A percentile compares a stretch with the other conserved stretches of the same genome.
phyloP scores from a whole-genome alignment of 2,113 vertebrate genomes.

The Litocranius walleri region DNA sequence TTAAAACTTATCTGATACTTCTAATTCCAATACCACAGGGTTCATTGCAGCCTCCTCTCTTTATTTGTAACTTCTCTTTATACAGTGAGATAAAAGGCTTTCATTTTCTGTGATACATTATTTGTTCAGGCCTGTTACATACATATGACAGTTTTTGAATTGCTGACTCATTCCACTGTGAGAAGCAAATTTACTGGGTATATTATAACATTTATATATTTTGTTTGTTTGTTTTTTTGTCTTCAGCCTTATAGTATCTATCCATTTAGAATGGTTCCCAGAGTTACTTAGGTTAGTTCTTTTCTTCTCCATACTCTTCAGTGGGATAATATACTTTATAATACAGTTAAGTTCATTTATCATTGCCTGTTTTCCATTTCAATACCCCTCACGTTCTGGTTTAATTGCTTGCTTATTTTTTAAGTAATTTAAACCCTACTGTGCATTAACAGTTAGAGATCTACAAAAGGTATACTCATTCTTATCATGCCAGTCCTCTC shows the following conservation, averaged over 20 bases:
- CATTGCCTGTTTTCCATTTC: conserved; percentile 6
- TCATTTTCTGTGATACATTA: not conserved
- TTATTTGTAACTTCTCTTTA: not conserved
- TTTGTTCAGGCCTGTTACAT: not conserved
- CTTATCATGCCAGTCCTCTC: not conserved
- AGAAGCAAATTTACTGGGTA: conserved; percentile 3
- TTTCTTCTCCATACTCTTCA: not conserved
- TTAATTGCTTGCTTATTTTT: not conserved
- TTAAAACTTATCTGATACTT: not conserved
- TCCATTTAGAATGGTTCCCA: not conserved
- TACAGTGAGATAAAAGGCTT: not conserved
- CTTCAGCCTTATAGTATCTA: not conserved
- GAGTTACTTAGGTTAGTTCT: not conserved
- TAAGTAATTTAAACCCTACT: not conserved
- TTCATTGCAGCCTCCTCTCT: conserved; percentile 9
- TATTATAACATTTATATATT: not conserved
- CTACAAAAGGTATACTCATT: not conserved
- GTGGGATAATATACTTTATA: not conserved
- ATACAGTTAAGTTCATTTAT: not conserved
- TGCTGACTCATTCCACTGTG: not conserved
- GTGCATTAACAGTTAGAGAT: not conserved
- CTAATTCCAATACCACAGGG: not conserved
- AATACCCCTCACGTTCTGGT: not conserved
- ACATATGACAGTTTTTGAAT: not conserved
- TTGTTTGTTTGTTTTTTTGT: not conserved